Evolutionary conservation across 2,113 vertebrate genomes (phyloP).

Genomic region (Lamprologus callipterus): DNA sequence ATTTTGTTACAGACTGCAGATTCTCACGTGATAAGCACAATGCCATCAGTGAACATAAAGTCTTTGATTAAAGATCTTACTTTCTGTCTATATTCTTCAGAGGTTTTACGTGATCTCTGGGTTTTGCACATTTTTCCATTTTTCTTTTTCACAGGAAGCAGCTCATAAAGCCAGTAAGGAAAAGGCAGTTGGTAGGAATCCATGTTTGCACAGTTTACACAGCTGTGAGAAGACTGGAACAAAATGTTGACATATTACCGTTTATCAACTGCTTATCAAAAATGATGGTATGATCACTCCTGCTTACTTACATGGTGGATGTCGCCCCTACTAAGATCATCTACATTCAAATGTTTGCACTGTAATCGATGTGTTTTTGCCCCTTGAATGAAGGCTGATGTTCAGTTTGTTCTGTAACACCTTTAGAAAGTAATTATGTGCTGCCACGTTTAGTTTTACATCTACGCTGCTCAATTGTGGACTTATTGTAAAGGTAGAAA

Average conservation of each 20-base stretch:
- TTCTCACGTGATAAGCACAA: not conserved
- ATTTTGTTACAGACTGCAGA: not conserved
- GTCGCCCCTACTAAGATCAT: not conserved
- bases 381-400: not conserved
- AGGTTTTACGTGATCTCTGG: not conserved
- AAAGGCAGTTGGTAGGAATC: not conserved
- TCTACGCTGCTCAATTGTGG: not conserved
- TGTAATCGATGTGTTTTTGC: not conserved
- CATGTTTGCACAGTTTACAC: not conserved
- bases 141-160: not conserved
- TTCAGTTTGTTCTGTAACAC: not conserved
- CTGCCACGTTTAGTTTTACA: not conserved
- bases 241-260: not conserved
- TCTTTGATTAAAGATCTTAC: not conserved
- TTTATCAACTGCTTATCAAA: not conserved
- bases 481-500: not conserved
- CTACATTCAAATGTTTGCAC: not conserved
- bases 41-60: not conserved
- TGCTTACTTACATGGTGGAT: not conserved
- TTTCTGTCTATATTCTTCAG: not conserved
- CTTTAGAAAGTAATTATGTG: not conserved
- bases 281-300: not conserved
- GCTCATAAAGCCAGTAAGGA: not conserved
- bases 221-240: not conserved
- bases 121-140: not conserved